Conservation (phyloP, 2,797 vertebrate genomes). For the Glyptemys insculpta region DNA sequence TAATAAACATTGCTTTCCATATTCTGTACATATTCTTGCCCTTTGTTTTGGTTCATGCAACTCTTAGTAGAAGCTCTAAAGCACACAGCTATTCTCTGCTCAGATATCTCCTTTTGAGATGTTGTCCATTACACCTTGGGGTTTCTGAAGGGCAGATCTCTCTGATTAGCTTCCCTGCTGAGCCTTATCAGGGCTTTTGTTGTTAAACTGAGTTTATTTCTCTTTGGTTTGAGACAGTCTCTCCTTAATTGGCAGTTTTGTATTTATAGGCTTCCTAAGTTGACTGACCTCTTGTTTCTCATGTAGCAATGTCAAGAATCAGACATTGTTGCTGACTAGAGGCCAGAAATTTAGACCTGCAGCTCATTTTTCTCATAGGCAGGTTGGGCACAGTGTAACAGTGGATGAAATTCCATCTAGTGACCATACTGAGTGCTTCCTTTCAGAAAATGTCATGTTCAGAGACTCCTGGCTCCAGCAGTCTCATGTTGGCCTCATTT, state of each 20-base stretch:
- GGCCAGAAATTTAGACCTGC: neutral
- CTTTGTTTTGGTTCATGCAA: neutral
- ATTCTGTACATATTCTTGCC: neutral
- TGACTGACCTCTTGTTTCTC: neutral
- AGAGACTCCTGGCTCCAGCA: neutral
- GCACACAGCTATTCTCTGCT: neutral
- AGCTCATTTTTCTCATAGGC: neutral
- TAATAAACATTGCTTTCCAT: neutral
- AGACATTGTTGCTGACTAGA: neutral
- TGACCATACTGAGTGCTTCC: neutral
- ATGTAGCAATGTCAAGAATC: neutral
- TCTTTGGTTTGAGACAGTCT: neutral
- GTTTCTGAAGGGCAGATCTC: neutral
- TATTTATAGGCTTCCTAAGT: neutral
- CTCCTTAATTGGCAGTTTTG: constrained; percentile 27
- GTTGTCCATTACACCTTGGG: neutral
- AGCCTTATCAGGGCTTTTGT: neutral
- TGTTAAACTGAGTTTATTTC: constrained; percentile 4
- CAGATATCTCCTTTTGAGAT: neutral
- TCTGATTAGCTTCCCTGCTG: neutral
- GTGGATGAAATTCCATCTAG: neutral
- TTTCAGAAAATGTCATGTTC: neutral
- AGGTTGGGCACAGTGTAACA: neutral
- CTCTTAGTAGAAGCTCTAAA: neutral
- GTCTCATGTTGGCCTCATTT: neutral